Conservation (phyloP, 2,888 invertebrate genomes). For the Bembecia ichneumoniformis region DNA sequence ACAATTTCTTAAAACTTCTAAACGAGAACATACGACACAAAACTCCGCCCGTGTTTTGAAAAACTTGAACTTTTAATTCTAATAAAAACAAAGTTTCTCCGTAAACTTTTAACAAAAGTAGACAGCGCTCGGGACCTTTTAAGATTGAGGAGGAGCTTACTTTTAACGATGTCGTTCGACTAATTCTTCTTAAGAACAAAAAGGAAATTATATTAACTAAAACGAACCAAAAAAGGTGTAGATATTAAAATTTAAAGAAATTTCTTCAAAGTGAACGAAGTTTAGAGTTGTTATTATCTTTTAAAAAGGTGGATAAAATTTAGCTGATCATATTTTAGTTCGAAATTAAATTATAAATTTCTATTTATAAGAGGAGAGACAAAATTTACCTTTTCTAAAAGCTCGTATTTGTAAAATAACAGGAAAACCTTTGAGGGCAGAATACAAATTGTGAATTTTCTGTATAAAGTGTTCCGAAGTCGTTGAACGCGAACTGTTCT, state of each 20-base stretch:
- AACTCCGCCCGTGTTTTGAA: neutral
- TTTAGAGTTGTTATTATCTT: too few species aligned
- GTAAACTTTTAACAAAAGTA: neutral
- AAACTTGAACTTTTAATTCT: neutral
- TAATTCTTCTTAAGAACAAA: neutral
- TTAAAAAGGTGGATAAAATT: too few species aligned
- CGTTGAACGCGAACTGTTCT: neutral
- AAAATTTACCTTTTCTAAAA: too few species aligned
- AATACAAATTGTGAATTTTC: neutral
- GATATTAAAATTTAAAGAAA: too few species aligned
- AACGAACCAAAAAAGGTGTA: too few species aligned
- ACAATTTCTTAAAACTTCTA: neutral
- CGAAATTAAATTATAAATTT: too few species aligned
- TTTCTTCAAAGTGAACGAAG: too few species aligned
- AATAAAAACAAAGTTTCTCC: neutral
- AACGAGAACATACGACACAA: neutral
- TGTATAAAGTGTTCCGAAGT: neutral
- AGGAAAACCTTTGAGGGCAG: too few species aligned
- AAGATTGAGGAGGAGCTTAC: neutral
- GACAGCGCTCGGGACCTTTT: neutral
- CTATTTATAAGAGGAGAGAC: too few species aligned
- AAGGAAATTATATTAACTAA: too few species aligned
- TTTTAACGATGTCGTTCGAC: neutral
- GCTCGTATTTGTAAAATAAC: too few species aligned
- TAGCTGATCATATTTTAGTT: too few species aligned